phyloP scores from a whole-genome alignment of 2,113 vertebrate species.

The Thryonomys swinderianus region DNA sequence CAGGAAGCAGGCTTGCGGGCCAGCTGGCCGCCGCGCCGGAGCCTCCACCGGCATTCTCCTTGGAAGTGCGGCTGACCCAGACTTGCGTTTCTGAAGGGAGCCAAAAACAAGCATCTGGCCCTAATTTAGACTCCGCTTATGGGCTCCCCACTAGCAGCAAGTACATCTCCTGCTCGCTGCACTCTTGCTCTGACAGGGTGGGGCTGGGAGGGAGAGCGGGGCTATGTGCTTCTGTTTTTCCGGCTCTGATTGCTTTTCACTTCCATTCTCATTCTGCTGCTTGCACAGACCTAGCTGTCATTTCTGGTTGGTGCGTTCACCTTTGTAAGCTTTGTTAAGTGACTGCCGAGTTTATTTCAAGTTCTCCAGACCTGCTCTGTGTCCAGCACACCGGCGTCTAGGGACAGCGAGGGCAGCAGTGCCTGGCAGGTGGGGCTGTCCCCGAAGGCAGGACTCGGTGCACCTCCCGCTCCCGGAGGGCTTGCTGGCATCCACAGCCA shows the following conservation, averaged over 20 bases:
- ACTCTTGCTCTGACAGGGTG: not conserved
- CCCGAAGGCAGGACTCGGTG: not conserved
- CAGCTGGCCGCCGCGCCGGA: conserved; percentile 42
- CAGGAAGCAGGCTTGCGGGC: conserved; percentile 9
- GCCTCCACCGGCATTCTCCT: not conserved
- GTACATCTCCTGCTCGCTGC: conserved; percentile 11
- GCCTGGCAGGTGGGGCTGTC: too few relatives aligned
- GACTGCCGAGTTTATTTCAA: not conserved
- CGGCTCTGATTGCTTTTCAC: not conserved
- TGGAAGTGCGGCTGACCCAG: conserved; percentile 57
- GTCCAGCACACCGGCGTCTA: not conserved
- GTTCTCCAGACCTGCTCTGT: not conserved
- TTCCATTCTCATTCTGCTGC: not conserved
- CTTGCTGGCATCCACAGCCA: not conserved
- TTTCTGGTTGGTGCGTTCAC: not conserved
- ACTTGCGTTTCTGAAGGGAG: conserved; percentile 53
- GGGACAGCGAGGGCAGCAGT: not conserved
- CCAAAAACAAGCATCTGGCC: conserved; percentile 63
- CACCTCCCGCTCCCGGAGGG: not conserved
- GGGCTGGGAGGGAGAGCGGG: not conserved
- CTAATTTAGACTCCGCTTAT: conserved; percentile 55
- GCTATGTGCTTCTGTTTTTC: not conserved
- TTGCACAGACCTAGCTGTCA: not conserved
- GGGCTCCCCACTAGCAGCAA: conserved; percentile 11
- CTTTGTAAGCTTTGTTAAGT: not conserved